Evolutionary conservation across 2,888 invertebrate species (phyloP).

Genomic region (Galerucella nymphaeae): DNA sequence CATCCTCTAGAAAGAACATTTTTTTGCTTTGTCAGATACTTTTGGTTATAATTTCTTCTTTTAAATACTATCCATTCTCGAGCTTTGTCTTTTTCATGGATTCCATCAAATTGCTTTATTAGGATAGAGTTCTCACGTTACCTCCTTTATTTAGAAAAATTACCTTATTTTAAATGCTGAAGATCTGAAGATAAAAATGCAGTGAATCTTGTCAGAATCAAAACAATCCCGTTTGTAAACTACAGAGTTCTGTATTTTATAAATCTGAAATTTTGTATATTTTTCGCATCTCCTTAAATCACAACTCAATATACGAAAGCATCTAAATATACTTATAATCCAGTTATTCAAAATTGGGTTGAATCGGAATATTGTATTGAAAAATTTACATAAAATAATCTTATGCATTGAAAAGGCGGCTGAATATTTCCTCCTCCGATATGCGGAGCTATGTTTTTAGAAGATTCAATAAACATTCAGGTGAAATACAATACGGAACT

Average conservation of each 20-base stretch:
- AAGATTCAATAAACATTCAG: neutral
- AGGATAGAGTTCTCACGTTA: neutral
- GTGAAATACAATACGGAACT: neutral
- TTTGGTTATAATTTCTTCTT: neutral
- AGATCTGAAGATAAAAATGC: neutral
- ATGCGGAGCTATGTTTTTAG: conserved; percentile 3
- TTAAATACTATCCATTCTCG: neutral
- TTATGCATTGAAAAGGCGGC: conserved; percentile 1
- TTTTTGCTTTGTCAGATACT: neutral
- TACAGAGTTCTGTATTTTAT: no score
- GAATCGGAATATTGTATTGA: neutral
- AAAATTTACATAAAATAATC: conserved; percentile 3
- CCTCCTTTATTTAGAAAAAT: neutral
- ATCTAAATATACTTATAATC: conserved; percentile 2
- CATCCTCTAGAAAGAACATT: neutral
- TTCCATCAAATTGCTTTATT: conserved; percentile 2
- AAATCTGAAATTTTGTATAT: neutral
- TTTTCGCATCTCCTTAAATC: neutral
- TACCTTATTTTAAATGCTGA: neutral
- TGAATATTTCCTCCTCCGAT: neutral
- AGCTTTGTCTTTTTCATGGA: neutral
- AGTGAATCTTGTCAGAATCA: neutral
- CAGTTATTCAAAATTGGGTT: conserved; percentile 6
- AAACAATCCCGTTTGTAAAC: neutral
- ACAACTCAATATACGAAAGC: neutral